These are phyloP conservation scores for Ridgeia piscesae DNA, from an alignment of 1,140 invertebrate species.

Conservation along the genomic window DNA sequence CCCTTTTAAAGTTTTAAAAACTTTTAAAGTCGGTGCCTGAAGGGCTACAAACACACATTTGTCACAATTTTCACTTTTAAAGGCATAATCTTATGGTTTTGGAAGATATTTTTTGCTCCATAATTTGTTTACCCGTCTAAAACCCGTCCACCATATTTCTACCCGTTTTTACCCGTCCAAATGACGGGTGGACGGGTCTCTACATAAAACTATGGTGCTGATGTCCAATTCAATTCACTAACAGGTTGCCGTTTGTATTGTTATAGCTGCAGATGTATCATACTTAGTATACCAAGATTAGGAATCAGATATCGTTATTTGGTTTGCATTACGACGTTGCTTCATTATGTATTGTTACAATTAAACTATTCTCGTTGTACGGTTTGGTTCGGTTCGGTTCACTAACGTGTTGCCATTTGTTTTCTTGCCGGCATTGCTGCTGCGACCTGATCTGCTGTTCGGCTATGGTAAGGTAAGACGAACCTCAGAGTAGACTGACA, in stretches of 20 bases:
- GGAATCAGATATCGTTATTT: neutral
- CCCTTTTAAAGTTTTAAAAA: too few relatives aligned
- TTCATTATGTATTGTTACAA: neutral
- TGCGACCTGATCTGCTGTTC: constrained; percentile 28
- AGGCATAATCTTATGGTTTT: too few relatives aligned
- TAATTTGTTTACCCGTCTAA: too few relatives aligned
- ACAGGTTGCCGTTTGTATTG: constrained; percentile 39
- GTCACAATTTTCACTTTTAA: too few relatives aligned
- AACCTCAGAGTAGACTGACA: constrained; percentile 27
- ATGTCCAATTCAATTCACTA: neutral
- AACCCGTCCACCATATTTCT: too few relatives aligned
- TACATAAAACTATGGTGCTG: too few relatives aligned
- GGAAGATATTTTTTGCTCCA: too few relatives aligned
- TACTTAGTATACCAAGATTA: neutral
- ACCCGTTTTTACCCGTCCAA: too few relatives aligned
- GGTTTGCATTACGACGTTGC: neutral
- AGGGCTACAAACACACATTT: too few relatives aligned
- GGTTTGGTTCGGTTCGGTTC: neutral
- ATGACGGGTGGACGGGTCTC: too few relatives aligned
- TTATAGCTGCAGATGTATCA: constrained; percentile 34
- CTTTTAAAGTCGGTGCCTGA: too few relatives aligned
- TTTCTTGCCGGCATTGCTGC: constrained; percentile 36
- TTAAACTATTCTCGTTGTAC: neutral
- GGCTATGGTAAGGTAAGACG: constrained; percentile 55
- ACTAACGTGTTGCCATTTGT: constrained; percentile 39